These are phyloP conservation scores for Pristis pectinata DNA, from an alignment of 2,797 vertebrate species.

Conservation along the genomic window DNA sequence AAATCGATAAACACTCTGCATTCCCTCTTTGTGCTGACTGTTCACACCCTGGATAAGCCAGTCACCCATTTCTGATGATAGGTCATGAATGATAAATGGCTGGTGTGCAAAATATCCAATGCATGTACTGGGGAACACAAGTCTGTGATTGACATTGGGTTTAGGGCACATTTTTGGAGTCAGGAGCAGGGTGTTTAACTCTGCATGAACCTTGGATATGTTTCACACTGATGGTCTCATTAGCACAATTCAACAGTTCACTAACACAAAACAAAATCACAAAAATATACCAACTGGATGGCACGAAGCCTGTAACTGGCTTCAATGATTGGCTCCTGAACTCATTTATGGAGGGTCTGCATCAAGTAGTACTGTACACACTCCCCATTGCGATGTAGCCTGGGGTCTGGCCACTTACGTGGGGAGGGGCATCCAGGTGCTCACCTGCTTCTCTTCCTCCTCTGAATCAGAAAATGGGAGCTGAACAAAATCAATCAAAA, in stretches of 20 bases:
- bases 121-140: too few species aligned
- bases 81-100: too few species aligned
- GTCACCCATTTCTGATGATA: neutral
- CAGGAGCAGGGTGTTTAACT: neutral
- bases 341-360: neutral
- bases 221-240: neutral
- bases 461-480: neutral
- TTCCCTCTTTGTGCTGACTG: neutral
- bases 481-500: neutral
- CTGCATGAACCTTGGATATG: neutral
- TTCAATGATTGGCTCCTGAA: neutral
- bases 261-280: neutral
- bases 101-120: too few species aligned
- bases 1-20: neutral
- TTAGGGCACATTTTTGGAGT: neutral
- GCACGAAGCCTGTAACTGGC: neutral
- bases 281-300: neutral
- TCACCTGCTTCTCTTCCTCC: neutral
- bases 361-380: neutral
- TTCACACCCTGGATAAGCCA: neutral
- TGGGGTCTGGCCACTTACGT: too few species aligned
- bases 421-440: neutral
- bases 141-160: neutral
- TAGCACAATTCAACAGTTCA: neutral
- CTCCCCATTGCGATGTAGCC: too few species aligned